Base-by-base conservation (phyloP, 2,888 invertebrate species). In the Halocaridina rubra region DNA sequence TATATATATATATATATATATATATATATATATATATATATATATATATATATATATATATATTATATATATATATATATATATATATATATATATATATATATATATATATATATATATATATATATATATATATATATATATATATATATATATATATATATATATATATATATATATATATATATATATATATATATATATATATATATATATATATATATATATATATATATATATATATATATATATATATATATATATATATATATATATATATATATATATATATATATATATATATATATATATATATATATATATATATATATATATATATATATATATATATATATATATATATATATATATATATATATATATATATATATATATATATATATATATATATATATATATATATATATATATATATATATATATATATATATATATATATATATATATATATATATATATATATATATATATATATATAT, bases 81-180 rank as follows among this genome's bases (percentile, higher is more conserved):
- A 61, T 61, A 61, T 7, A 61, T 7, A 61, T n/a, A 13, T 61
- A 13, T 13, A 61, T 61, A 61, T 13, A 61, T 7, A 61, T n/a
- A 61, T 30, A 30, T 30, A 77, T 61, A 61, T 77, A 30, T 61
- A 75, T 53, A 75, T 75, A 75, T 53, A 53, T 53, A 75, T 53
- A 75, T 75, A 75, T 75, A 75, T 27, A 75, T 53, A 75, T 75
- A 53, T 75, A 75, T 53, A 46, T 75, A 75, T 53, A 75, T 75
- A 46, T 53, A 57, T 46, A 46, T 75, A 57, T 75, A 53, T 46
- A 75, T 75, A 75, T 53, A 53, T 53, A 46, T 53, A 75, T 75
- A 75, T 75, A 75, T 57, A 75, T 75, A 75, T 57, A 75, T 75
- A 75, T 57, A 75, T 75, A 75, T 75, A 75, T 75, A 75, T 75